Base-by-base conservation (phyloP, 2,113 vertebrate genomes). In the Nymphicus hollandicus region DNA sequence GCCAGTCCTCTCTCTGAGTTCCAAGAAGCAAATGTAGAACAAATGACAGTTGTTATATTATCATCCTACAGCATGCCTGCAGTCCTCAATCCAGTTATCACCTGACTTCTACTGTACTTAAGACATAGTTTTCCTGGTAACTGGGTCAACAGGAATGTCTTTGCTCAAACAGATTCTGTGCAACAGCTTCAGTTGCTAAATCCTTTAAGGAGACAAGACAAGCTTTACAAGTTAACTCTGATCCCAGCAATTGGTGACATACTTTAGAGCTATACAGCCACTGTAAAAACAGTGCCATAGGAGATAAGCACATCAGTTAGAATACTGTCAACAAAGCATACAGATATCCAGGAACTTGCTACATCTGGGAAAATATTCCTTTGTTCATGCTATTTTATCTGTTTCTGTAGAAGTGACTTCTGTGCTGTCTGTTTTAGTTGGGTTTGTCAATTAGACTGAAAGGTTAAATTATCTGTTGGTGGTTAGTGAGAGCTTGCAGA, bases 201-300 rank as follows among this genome's bases (percentile, higher is more conserved):
- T 89, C 93, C 70, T 87, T 91, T 95, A 89, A 95, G 81, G 81
- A 89, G 69, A 37, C 56, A 60, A 73, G 82, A n/a, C 80, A 80
- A 92, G 77, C 65, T 92, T 92, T 76, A 41, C 19, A 74, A 78
- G 65, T 52, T 43, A n/a, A 55, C 56, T 49, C 25, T 7, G 6
- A 56, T 84, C 69, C 28, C 43, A 37, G 61, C 39, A 61, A 31
- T 33, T 78, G 37, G 43, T 91, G 55, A 55, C 73, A 58, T 43
- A 16, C 2, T 19, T 86, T 29, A 81, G 73, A 68, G 35, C 31
- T 9, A 0, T 41, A 27, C 16, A 35, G 33, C 18, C 43, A 8
- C 28, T 84, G 52, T 76, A 68, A 74, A 71, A 55, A 33, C 65
- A 79, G 43, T 55, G 33, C 65, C 25, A 7, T 3, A 50, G 68